Percentiles rank a stretch among this genome's conserved stretches.
These are phyloP conservation scores for Eilema caniola DNA, from an alignment of 2,888 invertebrate genomes.

Conservation along the genomic window DNA sequence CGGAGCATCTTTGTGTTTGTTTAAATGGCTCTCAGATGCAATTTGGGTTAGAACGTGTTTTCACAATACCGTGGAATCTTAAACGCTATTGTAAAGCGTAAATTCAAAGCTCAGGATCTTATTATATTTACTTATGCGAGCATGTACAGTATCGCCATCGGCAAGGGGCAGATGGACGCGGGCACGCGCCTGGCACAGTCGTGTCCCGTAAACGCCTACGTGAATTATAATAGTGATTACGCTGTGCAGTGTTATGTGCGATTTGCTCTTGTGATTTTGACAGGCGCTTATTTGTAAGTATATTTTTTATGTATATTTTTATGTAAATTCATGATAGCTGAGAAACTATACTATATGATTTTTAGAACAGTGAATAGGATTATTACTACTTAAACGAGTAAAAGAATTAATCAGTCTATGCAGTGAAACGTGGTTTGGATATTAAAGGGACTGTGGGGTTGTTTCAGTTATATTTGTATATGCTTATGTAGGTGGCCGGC, in stretches of 20 bases:
- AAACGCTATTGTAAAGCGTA: conserved; percentile 25
- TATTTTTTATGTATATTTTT: background rate
- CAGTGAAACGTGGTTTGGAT: background rate
- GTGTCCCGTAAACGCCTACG: conserved; percentile 46
- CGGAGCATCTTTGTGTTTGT: background rate
- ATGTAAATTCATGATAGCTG: background rate
- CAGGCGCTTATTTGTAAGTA: conserved; percentile 46
- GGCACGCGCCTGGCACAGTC: conserved; percentile 44
- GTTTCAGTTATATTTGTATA: background rate
- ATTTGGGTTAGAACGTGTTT: conserved; percentile 11
- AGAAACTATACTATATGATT: background rate
- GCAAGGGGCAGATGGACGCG: conserved; percentile 51
- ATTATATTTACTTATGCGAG: conserved; percentile 42
- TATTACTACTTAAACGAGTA: background rate
- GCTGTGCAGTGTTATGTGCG: conserved; percentile 53
- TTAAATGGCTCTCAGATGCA: conserved; percentile 2
- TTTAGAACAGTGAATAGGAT: background rate
- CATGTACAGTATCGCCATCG: conserved; percentile 31
- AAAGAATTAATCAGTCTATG: background rate
- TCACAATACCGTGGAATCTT: conserved; percentile 16
- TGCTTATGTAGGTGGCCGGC: background rate
- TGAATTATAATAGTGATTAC: conserved; percentile 45
- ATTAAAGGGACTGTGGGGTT: background rate
- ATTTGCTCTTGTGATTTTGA: conserved; percentile 49
- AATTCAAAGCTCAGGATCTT: conserved; percentile 24